Evolutionary conservation across 2,797 vertebrate species (phyloP).

Genomic region (Pitangus sulphuratus): DNA sequence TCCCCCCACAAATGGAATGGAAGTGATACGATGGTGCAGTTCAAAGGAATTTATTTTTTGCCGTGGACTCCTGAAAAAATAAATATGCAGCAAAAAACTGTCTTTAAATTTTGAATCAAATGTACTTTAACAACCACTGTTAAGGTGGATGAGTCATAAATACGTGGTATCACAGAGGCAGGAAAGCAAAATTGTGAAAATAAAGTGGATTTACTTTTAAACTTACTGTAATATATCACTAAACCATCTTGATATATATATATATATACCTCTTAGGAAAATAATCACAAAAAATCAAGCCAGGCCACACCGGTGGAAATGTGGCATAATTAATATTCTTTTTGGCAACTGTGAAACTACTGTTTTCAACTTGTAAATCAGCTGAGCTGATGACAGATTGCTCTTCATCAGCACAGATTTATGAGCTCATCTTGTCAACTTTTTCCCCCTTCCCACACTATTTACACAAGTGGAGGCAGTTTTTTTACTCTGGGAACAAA

Average conservation of each 20-base stretch:
- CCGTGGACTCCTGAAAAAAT: neutral
- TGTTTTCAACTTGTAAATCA: neutral
- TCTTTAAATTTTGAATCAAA: neutral
- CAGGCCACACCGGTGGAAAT: neutral
- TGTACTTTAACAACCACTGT: neutral
- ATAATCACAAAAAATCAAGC: neutral
- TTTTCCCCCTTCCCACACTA: neutral
- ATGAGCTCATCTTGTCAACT: conserved; percentile 19
- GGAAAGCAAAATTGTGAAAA: neutral
- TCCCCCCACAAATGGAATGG: neutral
- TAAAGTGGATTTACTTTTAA: neutral
- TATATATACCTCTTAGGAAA: neutral
- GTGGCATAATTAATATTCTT: neutral
- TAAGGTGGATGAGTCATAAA: neutral
- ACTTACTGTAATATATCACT: fast-evolving
- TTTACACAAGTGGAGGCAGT: neutral
- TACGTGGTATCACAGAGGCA: neutral
- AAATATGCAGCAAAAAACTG: neutral
- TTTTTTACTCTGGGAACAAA: neutral
- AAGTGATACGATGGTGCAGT: neutral
- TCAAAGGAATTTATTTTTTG: neutral
- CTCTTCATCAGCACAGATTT: conserved; percentile 14
- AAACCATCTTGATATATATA: neutral
- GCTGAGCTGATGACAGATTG: conserved; percentile 14
- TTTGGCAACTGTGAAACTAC: neutral